A percentile compares a stretch with the other conserved stretches of the same genome.
phyloP scores from a whole-genome alignment of 1,140 invertebrate species.

The Pissodes strobi region DNA sequence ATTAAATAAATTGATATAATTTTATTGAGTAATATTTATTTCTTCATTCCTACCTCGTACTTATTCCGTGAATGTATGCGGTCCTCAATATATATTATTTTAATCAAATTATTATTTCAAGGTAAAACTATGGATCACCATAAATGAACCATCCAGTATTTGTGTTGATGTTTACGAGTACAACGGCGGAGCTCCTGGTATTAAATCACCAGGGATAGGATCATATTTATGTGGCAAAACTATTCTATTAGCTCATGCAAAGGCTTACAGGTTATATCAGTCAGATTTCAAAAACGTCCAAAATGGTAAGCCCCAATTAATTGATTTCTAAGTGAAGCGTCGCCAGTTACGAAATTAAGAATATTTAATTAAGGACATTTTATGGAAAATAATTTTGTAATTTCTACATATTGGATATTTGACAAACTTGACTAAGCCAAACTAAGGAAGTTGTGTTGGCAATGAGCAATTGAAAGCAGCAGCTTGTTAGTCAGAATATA shows the following conservation, averaged over 20 bases:
- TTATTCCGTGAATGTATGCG: not conserved
- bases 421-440: too few species aligned
- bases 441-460: too few species aligned
- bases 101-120: slow-evolving; percentile 38
- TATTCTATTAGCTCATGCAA: slow-evolving; percentile 44
- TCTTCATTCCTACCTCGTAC: not conserved
- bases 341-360: too few species aligned
- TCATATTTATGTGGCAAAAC: slow-evolving; percentile 45
- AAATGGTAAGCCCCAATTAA: slow-evolving; percentile 38
- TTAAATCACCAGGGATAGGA: slow-evolving; percentile 42
- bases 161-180: slow-evolving; percentile 53
- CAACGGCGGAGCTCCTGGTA: slow-evolving; percentile 36
- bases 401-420: too few species aligned
- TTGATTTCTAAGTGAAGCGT: too few species aligned
- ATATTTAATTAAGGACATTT: too few species aligned
- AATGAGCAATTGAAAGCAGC: too few species aligned
- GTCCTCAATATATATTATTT: not conserved
- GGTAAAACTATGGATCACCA: slow-evolving; percentile 69
- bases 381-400: too few species aligned
- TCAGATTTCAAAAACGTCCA: slow-evolving; percentile 39
- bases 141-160: slow-evolving; percentile 73
- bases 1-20: not conserved
- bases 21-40: not conserved
- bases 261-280: slow-evolving; percentile 45
- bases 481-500: too few species aligned